Evolutionary conservation across 2,888 invertebrate genomes (phyloP), one percentile per base, ranked within the genome.

Genomic region (Teleiodes luculella): DNA sequence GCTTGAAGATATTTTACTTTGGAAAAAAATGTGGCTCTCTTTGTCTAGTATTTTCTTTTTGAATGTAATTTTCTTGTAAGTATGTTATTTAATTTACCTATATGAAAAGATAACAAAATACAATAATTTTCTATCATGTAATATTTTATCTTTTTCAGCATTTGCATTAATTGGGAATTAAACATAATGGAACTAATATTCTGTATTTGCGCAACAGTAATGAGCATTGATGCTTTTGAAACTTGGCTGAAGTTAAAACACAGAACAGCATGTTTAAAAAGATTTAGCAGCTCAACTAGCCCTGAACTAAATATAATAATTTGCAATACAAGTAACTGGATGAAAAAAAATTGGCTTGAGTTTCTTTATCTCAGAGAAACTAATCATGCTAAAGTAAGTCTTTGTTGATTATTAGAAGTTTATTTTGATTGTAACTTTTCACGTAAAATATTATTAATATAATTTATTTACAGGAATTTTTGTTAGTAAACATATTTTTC

Each of bases 211-310:
- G 66, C 78, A 57, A 59, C 71, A 57, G 58, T 76, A 53, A 50
- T 84, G 39, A 64, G 61, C 56, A 65, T 80, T 64, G 87, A 89
- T 71, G 83, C 80, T 58, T 76, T 87, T 64, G 88, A 89, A 67
- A 62, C 75, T 53, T 89, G 88, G 88, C 67, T 89, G 31, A 86
- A 78, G 72, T 69, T 80, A 63, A 88, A 87, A 71, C 88, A 85
- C 59, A 83, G 88, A 65, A 86, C 78, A 53, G 65, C 74, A 56
- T 87, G 77, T 62, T 68, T 89, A 18, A 86, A 82, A 69, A 77
- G 69, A 58, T 60, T 87, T 57, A 72, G 77, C 6, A 62, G 57
- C 57, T 59, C 79, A 64, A 74, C 67, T 77, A 43, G 52, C n/a
- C 28, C 47, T 43, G 48, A 54, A 36, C 31, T 57, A 13, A 54